Evolutionary conservation across 1,140 invertebrate species (phyloP).

Genomic region (Laupala kohalensis): DNA sequence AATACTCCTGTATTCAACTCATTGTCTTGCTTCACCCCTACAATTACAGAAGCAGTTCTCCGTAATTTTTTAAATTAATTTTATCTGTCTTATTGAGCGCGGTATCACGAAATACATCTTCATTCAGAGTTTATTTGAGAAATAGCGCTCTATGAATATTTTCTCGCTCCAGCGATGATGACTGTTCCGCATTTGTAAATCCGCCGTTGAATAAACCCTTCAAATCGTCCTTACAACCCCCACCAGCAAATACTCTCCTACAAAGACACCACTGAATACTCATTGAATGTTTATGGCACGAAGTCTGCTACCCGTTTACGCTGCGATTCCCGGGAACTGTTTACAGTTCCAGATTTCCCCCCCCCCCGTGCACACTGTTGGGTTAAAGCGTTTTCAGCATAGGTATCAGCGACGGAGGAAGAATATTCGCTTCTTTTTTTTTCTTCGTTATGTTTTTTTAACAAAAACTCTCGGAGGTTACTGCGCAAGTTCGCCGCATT

Average conservation of each 20-base stretch:
- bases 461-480: not conserved
- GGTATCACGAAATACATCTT: no score
- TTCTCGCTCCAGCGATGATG: not conserved
- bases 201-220: not conserved
- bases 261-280: not conserved
- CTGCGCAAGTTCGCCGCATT: not conserved
- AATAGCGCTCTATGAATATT: no score
- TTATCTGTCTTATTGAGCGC: no score
- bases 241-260: no score
- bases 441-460: not conserved
- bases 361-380: not conserved
- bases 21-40: no score
- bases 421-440: not conserved
- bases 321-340: not conserved
- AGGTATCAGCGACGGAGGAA: not conserved
- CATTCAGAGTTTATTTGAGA: no score
- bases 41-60: no score
- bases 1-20: no score
- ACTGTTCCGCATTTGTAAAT: not conserved
- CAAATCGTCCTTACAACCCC: not conserved
- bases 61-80: no score
- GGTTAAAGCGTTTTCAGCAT: not conserved
- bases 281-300: not conserved
- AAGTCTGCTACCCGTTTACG: not conserved
- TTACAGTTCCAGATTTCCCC: not conserved